Conservation (phyloP, 1,140 invertebrate genomes). For the Harlomillsia oculata region DNA sequence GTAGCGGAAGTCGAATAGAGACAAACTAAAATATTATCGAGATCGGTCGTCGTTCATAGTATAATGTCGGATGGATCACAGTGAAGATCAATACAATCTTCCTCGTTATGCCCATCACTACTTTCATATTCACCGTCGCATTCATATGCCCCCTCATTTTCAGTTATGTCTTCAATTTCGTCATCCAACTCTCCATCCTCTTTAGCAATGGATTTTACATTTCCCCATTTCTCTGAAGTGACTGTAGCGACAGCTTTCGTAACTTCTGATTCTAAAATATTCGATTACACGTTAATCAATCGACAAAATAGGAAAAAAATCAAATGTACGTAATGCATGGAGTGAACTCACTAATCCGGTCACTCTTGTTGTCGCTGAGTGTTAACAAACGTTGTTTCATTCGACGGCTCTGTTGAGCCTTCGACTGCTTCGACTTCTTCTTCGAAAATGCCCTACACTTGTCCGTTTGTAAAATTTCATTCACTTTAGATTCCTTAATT, state of each 20-base stretch:
- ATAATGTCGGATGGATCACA: slow-evolving; percentile 12
- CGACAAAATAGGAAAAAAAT: neutral
- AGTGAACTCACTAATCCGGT: neutral
- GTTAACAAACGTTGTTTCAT: too few relatives aligned
- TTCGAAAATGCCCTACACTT: neutral
- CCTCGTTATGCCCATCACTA: neutral
- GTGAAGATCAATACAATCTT: slow-evolving; percentile 13
- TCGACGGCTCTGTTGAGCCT: neutral
- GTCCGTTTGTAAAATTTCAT: slow-evolving; percentile 22
- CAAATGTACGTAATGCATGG: neutral
- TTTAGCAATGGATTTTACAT: neutral
- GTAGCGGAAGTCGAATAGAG: too few relatives aligned
- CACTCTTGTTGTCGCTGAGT: too few relatives aligned
- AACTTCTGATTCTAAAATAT: neutral
- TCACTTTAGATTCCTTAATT: slow-evolving; percentile 6
- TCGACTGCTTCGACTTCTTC: slow-evolving; percentile 1
- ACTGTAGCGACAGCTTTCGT: neutral
- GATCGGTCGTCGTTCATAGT: neutral
- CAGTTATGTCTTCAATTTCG: neutral
- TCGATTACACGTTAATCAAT: neutral
- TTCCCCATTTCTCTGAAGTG: neutral
- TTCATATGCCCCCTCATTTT: neutral
- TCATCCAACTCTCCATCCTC: too few relatives aligned
- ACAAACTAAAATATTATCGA: too few relatives aligned
- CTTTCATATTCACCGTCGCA: neutral